phyloP scores from a whole-genome alignment of 2,888 invertebrate species.

The Spatulosminthurus flaviceps region DNA sequence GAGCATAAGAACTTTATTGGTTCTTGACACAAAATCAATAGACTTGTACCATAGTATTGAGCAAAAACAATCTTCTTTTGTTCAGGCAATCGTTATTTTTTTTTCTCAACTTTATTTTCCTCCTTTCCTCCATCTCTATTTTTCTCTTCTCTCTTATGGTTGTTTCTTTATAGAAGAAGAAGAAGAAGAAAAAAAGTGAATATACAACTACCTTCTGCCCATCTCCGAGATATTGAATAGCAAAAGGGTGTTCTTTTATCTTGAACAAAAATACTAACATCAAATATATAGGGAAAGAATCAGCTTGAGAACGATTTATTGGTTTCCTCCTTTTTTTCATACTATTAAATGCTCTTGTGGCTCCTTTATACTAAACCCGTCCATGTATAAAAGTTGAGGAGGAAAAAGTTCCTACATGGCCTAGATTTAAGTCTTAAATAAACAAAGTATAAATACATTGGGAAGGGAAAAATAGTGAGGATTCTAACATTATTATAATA shows the following conservation, averaged over 20 bases:
- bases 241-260: background rate
- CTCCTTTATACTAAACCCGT: too few relatives aligned
- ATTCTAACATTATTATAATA: too few relatives aligned
- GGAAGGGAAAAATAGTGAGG: too few relatives aligned
- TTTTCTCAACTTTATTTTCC: background rate
- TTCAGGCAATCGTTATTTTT: background rate
- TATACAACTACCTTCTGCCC: constrained; percentile 1
- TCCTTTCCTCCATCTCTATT: background rate
- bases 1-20: constrained; percentile 20
- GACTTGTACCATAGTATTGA: background rate
- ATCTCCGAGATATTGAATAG: background rate
- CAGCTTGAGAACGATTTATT: background rate
- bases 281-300: background rate
- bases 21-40: constrained; percentile 39
- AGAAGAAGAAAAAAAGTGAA: too few relatives aligned
- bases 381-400: too few relatives aligned
- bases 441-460: too few relatives aligned
- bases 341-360: constrained; percentile 18
- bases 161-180: too few relatives aligned
- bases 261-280: background rate
- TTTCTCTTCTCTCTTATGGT: background rate
- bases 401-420: background rate
- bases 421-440: constrained; percentile 3
- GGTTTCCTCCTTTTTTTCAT: background rate
- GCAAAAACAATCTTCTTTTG: constrained; percentile 12